Conservation (phyloP, 2,797 vertebrate genomes). For the Epinephelus coioides region DNA sequence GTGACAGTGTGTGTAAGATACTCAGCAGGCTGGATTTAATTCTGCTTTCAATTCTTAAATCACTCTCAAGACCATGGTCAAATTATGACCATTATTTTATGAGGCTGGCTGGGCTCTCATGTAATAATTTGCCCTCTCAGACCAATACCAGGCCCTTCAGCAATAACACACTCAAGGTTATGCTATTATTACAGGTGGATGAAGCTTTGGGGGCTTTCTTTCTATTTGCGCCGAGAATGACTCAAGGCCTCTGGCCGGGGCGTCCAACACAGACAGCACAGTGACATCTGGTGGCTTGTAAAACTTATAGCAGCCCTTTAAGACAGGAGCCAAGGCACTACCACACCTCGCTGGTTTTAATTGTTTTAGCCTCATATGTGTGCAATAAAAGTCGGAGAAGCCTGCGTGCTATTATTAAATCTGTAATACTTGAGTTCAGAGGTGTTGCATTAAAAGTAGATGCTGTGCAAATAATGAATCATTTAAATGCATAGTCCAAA, state of each 20-base stretch:
- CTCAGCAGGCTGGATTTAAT: not conserved
- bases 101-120: not conserved
- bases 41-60: slow-evolving; percentile 24
- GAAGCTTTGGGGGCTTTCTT: not conserved
- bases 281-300: not conserved
- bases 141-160: slow-evolving; percentile 4
- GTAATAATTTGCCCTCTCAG: slow-evolving; percentile 10
- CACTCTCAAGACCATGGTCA: not conserved
- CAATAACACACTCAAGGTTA: slow-evolving; percentile 7
- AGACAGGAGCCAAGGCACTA: not conserved
- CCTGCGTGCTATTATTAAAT: no score
- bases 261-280: not conserved
- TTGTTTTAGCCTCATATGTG: not conserved
- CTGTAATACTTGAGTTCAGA: no score
- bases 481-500: not conserved
- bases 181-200: not conserved
- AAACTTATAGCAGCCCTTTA: not conserved
- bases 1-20: not conserved
- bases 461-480: no score
- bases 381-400: not conserved
- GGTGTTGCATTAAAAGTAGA: no score
- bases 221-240: not conserved
- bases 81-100: slow-evolving; percentile 20
- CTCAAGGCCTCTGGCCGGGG: not conserved
- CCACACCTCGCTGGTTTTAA: not conserved